Evolutionary conservation across 2,797 vertebrate species (phyloP).

Genomic region (Syngnathus acus): DNA sequence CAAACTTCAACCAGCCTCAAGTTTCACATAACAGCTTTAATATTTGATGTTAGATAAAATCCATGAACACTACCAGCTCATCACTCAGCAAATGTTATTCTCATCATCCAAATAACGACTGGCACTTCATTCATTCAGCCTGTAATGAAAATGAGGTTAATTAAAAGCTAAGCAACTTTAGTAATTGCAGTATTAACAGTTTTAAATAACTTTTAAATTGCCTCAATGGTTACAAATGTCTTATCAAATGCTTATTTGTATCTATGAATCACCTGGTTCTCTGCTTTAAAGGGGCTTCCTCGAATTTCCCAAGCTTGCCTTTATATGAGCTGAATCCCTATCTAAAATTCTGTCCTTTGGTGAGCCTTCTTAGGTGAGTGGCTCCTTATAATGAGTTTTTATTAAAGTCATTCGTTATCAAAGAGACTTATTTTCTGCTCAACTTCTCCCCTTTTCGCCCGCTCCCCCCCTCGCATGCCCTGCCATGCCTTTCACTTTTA

Average conservation of each 20-base stretch:
- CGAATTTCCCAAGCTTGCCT: slow-evolving; percentile 13
- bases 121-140: slow-evolving; percentile 33
- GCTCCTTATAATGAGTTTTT: slow-evolving; percentile 3
- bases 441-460: slow-evolving; percentile 4
- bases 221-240: slow-evolving; percentile 37
- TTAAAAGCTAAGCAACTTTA: slow-evolving; percentile 41
- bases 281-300: slow-evolving; percentile 21
- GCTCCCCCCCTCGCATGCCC: slow-evolving; percentile 16
- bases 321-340: slow-evolving; percentile 17
- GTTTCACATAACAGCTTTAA: no score
- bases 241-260: slow-evolving; percentile 27
- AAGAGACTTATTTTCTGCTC: slow-evolving; percentile 1
- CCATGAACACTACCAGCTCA: no score
- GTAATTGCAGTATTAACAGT: slow-evolving; percentile 20
- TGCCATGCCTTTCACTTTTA: neutral
- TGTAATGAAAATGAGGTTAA: slow-evolving; percentile 49
- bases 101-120: slow-evolving; percentile 44
- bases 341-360: slow-evolving; percentile 1
- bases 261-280: slow-evolving; percentile 25
- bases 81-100: neutral
- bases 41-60: no score
- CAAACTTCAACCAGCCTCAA: no score
- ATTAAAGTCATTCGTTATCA: neutral
- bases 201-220: slow-evolving; percentile 45
- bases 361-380: neutral